Evolutionary conservation across 2,888 invertebrate species (phyloP).

Genomic region (Leucozona laternaria): DNA sequence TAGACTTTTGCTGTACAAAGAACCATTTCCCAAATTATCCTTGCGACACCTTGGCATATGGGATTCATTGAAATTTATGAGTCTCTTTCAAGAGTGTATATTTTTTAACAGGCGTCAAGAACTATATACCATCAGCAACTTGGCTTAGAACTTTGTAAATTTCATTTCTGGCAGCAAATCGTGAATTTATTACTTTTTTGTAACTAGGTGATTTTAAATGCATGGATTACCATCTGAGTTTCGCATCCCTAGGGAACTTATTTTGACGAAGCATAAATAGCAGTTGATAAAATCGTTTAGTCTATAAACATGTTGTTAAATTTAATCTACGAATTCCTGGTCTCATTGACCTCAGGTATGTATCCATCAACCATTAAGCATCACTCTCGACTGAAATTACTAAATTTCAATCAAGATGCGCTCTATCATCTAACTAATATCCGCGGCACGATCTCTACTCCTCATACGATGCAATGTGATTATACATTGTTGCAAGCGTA

Average conservation of each 20-base stretch:
- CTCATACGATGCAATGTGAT: background rate
- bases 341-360: slow-evolving; percentile 2
- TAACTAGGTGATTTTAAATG: background rate
- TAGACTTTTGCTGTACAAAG: too few species aligned
- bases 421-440: slow-evolving; percentile 41
- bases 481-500: slow-evolving; percentile 27
- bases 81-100: too few species aligned
- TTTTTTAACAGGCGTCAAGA: too few species aligned
- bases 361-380: background rate
- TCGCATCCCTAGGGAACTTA: background rate
- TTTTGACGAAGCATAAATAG: background rate
- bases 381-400: background rate
- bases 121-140: too few species aligned
- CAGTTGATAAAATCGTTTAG: slow-evolving; percentile 18
- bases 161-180: too few species aligned
- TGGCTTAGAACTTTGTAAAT: too few species aligned
- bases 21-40: too few species aligned
- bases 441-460: slow-evolving; percentile 35
- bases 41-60: too few species aligned
- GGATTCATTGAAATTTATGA: too few species aligned
- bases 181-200: too few species aligned
- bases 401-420: slow-evolving; percentile 6
- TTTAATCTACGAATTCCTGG: slow-evolving; percentile 7
- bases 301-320: slow-evolving; percentile 17
- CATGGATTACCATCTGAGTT: background rate